Evolutionary conservation across 2,888 invertebrate species (phyloP), one percentile per base, ranked within the genome.

Genomic region (Deilephila porcellus): DNA sequence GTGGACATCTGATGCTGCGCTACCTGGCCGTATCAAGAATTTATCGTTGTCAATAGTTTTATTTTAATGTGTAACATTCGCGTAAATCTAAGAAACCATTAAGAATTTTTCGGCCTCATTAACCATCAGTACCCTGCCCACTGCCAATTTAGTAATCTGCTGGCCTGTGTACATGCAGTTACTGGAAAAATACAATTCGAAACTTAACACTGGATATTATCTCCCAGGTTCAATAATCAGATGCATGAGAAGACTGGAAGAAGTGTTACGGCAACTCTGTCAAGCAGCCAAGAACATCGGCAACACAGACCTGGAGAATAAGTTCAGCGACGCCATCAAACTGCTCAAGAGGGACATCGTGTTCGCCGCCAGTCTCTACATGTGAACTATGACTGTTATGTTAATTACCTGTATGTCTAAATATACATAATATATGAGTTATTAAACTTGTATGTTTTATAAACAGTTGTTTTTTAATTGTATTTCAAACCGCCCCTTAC

Each of bases 281-380:
- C 98, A 98, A 91, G 99, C 99, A 3, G 97, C 99, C 3, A 99
- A 99, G 94, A 98, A 98, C 81, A 99, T 99, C 80, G 99, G 99
- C 20, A 99, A 99, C 90, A 97, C 97, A 0, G 99, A 99, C 82
- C 95, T 99, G 78, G 99, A 99, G 94, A 97, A 97, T 84, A 99
- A 99, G 93, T 99, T 99, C 92, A 97, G 97, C 80, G 98, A 98
- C 87, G 98, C 98, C 75, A 97, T 99, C 80, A 97, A 97, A 85
- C 92, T 98, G 78, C 96, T 99, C 74, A 99, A 99, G 92, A 96
- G 99, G 80, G 99, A 99, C 90, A 99, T 99, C 88, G 98, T 99
- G n/a, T 99, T 99, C 93, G 99, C 99, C 32, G 99, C 99, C 74
- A 99, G 99, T 91, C 96, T 99, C 72, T 99, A 99, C 79, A 94